phyloP scores from a whole-genome alignment of 2,113 vertebrate species.

The Marcusenius ussheri region DNA sequence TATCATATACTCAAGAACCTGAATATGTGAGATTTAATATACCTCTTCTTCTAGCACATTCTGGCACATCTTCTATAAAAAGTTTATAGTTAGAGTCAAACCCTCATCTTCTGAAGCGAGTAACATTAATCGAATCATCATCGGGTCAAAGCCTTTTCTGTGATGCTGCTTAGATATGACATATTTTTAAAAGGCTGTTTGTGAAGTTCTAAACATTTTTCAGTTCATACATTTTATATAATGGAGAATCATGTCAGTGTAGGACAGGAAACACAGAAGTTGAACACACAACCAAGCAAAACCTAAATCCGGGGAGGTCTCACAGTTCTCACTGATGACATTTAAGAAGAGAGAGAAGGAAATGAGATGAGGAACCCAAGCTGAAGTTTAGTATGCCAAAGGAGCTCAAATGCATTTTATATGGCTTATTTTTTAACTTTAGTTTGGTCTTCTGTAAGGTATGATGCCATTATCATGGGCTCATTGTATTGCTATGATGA shows the following conservation, averaged over 20 bases:
- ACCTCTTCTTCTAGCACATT: background rate
- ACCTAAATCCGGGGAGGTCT: background rate
- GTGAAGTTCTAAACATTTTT: background rate
- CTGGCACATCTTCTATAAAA: background rate
- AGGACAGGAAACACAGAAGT: background rate
- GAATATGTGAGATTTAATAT: background rate
- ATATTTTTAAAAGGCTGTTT: background rate
- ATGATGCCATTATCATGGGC: background rate
- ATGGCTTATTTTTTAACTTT: background rate
- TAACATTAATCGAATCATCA: background rate
- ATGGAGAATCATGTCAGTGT: background rate
- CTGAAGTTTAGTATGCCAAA: background rate
- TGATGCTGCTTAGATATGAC: background rate
- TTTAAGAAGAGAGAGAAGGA: background rate
- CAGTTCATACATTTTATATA: background rate
- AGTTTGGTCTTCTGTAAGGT: background rate
- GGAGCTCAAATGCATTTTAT: background rate
- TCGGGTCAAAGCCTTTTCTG: background rate
- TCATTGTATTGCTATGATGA: background rate
- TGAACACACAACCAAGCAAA: background rate
- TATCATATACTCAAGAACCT: background rate
- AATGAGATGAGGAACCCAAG: background rate
- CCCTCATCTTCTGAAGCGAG: background rate
- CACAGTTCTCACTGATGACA: background rate
- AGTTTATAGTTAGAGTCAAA: background rate